phyloP scores from a whole-genome alignment of 2,888 invertebrate species.

The Calameuta idolon region DNA sequence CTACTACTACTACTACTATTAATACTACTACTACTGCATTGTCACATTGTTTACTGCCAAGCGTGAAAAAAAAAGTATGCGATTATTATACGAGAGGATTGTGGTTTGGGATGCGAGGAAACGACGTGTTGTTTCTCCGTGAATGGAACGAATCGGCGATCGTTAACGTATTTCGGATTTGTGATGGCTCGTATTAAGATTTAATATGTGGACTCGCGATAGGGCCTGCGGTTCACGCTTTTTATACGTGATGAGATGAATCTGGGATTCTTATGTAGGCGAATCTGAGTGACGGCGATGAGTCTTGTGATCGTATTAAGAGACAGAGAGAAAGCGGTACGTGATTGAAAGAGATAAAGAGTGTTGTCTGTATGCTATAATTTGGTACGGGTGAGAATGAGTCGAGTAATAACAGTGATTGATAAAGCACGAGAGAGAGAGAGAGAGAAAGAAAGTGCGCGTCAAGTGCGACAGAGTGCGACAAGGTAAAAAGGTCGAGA shows the following conservation, averaged over 20 bases:
- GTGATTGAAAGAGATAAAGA: constrained; percentile 6
- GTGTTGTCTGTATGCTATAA: background rate
- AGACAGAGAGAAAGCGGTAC: too few relatives aligned
- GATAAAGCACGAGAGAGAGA: constrained; percentile 13
- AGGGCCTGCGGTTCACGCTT: constrained; percentile 40
- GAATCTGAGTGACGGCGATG: too few relatives aligned
- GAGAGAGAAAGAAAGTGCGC: constrained; percentile 8
- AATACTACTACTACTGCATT: constrained; percentile 59
- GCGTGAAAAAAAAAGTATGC: constrained; percentile 48
- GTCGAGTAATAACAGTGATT: background rate
- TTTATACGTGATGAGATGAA: constrained; percentile 39
- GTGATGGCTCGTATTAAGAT: constrained; percentile 31
- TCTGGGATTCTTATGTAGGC: constrained; percentile 14
- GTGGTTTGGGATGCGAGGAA: constrained; percentile 53
- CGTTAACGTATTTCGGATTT: constrained; percentile 27
- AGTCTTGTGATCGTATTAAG: too few relatives aligned
- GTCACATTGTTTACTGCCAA: constrained; percentile 67
- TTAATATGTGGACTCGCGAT: constrained; percentile 24
- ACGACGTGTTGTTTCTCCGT: constrained; percentile 39
- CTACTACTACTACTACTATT: constrained; percentile 26
- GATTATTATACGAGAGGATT: constrained; percentile 34
- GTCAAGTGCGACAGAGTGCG: constrained; percentile 8
- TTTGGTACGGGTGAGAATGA: too few relatives aligned
- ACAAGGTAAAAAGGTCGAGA: constrained; percentile 13
- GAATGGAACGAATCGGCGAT: constrained; percentile 22